phyloP scores from a whole-genome alignment of 2,113 vertebrate genomes.

The Lontra canadensis region DNA sequence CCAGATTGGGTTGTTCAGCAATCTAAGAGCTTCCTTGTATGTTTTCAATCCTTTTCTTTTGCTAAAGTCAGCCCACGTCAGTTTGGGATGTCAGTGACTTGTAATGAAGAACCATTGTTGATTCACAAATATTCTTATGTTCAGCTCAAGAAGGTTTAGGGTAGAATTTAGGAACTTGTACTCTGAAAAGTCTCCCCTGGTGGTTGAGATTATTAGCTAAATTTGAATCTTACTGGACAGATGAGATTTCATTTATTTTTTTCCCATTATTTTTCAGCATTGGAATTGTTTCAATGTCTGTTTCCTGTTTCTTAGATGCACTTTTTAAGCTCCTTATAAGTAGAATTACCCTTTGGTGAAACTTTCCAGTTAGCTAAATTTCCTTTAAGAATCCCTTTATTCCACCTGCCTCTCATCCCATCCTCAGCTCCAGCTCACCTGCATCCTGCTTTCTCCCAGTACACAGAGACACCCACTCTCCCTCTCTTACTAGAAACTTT shows the following conservation, averaged over 20 bases:
- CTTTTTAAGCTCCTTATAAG: neutral
- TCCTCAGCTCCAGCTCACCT: neutral
- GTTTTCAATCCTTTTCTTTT: neutral
- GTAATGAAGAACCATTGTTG: neutral
- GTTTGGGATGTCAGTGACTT: neutral
- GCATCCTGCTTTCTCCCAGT: neutral
- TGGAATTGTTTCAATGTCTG: neutral
- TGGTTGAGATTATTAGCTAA: neutral
- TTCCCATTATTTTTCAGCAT: neutral
- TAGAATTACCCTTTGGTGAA: neutral
- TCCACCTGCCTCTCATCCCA: neutral
- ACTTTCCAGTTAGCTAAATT: neutral
- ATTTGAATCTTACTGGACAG: neutral
- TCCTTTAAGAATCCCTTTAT: neutral
- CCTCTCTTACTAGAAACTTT: neutral
- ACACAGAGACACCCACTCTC: fast-evolving
- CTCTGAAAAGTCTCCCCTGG: neutral
- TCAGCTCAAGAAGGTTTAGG: neutral
- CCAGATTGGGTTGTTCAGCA: neutral
- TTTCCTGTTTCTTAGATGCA: neutral
- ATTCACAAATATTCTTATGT: neutral
- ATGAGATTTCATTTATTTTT: neutral
- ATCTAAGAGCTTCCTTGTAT: neutral
- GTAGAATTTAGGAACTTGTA: neutral
- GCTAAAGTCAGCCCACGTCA: neutral